These are phyloP conservation scores for Heterodera schachtii DNA, from an alignment of 1,140 invertebrate species.

Conservation along the genomic window DNA sequence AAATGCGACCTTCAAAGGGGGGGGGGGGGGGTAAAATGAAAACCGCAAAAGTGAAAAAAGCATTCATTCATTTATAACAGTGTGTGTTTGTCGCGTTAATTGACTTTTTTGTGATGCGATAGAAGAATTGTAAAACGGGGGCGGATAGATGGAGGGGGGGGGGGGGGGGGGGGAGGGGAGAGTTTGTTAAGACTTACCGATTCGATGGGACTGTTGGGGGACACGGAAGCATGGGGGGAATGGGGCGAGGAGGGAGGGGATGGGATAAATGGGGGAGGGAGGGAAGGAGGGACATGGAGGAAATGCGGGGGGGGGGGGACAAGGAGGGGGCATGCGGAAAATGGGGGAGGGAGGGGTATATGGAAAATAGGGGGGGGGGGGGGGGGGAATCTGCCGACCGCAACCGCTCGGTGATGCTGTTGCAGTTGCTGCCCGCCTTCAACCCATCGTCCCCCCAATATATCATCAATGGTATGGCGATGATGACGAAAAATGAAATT, in stretches of 20 bases:
- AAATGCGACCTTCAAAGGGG: neutral
- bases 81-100: neutral
- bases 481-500: constrained; percentile 1
- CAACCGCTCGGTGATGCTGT: neutral
- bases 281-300: too few relatives aligned
- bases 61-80: neutral
- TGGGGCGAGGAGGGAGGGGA: too few relatives aligned
- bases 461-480: too few relatives aligned
- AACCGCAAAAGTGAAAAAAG: neutral
- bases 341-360: too few relatives aligned
- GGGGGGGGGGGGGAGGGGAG: too few relatives aligned
- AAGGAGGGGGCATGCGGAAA: neutral
- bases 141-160: neutral
- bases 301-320: too few relatives aligned
- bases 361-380: too few relatives aligned
- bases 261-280: neutral
- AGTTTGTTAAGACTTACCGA: neutral
- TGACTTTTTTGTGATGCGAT: neutral
- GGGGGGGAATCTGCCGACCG: neutral
- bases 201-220: neutral
- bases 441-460: too few relatives aligned
- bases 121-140: neutral
- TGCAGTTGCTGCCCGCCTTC: neutral
- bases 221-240: too few relatives aligned
- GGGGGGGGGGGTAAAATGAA: neutral